Evolutionary conservation across 1,140 invertebrate species (phyloP).

Genomic region (Papilio polyxenes): DNA sequence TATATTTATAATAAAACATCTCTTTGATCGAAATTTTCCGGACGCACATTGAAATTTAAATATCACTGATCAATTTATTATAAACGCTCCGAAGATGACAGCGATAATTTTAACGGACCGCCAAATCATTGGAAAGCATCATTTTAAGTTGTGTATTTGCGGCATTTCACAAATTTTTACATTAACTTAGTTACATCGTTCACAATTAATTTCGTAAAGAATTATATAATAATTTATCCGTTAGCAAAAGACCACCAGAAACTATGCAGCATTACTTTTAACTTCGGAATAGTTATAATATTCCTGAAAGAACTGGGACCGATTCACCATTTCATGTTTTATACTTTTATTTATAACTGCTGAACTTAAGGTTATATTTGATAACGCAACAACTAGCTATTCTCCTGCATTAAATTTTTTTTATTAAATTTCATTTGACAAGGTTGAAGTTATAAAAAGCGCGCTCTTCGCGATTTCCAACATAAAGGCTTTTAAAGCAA

Average conservation of each 20-base stretch:
- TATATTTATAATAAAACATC: background rate
- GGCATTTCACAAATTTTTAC: background rate
- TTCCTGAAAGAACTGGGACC: background rate
- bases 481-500: slow-evolving; percentile 15
- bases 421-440: slow-evolving; percentile 4
- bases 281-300: background rate
- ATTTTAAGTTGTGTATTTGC: slow-evolving; percentile 13
- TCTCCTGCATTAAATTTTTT: background rate
- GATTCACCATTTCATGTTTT: background rate
- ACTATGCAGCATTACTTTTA: background rate
- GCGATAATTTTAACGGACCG: background rate
- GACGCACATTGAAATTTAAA: slow-evolving; percentile 31
- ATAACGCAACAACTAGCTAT: no score
- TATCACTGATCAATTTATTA: slow-evolving; percentile 35
- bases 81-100: slow-evolving; percentile 35
- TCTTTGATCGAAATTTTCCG: slow-evolving; percentile 24
- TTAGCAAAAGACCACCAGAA: background rate
- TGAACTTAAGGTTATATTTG: background rate
- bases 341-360: background rate
- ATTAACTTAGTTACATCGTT: background rate
- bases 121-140: slow-evolving; percentile 7
- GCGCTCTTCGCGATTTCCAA: background rate
- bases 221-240: background rate
- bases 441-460: slow-evolving; percentile 3
- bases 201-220: background rate